These are phyloP conservation scores for Meriones psammophilus DNA, from an alignment of 2,797 vertebrate genomes.

Conservation along the genomic window DNA sequence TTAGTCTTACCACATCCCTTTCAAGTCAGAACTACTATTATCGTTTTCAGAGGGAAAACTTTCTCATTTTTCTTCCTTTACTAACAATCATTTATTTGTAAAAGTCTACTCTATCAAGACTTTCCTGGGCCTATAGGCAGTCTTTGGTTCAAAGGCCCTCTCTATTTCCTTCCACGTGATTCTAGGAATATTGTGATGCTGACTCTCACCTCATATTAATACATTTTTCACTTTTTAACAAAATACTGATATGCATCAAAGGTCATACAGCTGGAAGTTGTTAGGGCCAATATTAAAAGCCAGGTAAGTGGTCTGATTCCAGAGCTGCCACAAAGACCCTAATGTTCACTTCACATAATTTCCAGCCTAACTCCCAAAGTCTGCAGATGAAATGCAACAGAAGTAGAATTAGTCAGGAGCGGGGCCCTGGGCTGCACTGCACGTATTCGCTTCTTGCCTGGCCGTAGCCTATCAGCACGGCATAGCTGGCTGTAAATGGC, in stretches of 20 bases:
- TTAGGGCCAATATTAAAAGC: background rate
- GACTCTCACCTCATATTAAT: background rate
- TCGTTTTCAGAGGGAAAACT: background rate
- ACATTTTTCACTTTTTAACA: background rate
- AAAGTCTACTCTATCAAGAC: background rate
- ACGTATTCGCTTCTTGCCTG: background rate
- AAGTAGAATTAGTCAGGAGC: background rate
- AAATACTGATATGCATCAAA: background rate
- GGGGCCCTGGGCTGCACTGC: background rate
- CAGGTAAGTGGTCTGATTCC: background rate
- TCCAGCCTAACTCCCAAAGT: background rate
- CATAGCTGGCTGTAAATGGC: background rate
- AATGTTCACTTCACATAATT: background rate
- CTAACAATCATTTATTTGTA: background rate
- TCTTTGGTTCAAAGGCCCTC: background rate
- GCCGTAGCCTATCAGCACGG: background rate
- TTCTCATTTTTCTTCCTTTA: background rate
- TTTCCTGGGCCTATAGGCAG: background rate
- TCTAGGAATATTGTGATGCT: background rate
- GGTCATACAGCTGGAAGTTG: background rate
- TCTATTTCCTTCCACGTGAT: background rate
- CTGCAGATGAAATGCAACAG: background rate
- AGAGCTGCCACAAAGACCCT: background rate
- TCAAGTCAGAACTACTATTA: background rate
- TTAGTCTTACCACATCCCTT: background rate